Evolutionary conservation across 2,888 invertebrate genomes (phyloP).

Genomic region (Coronaproctus castanopsis): DNA sequence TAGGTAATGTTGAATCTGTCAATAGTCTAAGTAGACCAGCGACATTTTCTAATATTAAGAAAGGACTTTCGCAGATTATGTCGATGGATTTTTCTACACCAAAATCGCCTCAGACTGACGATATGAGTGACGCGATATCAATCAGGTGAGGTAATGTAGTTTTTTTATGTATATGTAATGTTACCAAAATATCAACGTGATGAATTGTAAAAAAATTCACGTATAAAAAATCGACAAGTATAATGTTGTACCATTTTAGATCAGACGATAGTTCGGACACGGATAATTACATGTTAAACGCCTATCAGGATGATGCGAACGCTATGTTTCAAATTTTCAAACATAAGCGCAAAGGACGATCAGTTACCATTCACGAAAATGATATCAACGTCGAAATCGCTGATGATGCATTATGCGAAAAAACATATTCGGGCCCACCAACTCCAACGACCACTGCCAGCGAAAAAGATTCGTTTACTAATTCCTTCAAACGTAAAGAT

Average conservation of each 20-base stretch:
- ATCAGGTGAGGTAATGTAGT: slow-evolving; percentile 28
- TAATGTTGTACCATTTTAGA: slow-evolving; percentile 12
- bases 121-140: slow-evolving; percentile 51
- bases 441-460: slow-evolving; percentile 57
- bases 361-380: slow-evolving; percentile 3
- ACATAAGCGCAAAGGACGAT: slow-evolving; percentile 4
- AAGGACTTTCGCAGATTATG: slow-evolving; percentile 9
- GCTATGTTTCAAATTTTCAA: slow-evolving; percentile 36
- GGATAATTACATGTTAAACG: slow-evolving; percentile 33
- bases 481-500: slow-evolving; percentile 57
- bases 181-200: too few relatives aligned
- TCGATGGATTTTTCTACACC: slow-evolving; percentile 10
- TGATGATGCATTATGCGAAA: slow-evolving; percentile 59
- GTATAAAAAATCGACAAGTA: neutral
- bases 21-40: neutral
- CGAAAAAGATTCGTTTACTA: slow-evolving; percentile 52
- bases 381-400: slow-evolving; percentile 42
- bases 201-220: neutral
- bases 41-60: slow-evolving; percentile 6
- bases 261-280: slow-evolving; percentile 67
- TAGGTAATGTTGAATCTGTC: neutral
- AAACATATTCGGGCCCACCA: slow-evolving; percentile 25
- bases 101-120: slow-evolving; percentile 37
- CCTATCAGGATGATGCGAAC: slow-evolving; percentile 28
- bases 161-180: too few relatives aligned